These are phyloP conservation scores for Micropoecilia bifurca DNA, from an alignment of 2,797 vertebrate species.

Conservation along the genomic window DNA sequence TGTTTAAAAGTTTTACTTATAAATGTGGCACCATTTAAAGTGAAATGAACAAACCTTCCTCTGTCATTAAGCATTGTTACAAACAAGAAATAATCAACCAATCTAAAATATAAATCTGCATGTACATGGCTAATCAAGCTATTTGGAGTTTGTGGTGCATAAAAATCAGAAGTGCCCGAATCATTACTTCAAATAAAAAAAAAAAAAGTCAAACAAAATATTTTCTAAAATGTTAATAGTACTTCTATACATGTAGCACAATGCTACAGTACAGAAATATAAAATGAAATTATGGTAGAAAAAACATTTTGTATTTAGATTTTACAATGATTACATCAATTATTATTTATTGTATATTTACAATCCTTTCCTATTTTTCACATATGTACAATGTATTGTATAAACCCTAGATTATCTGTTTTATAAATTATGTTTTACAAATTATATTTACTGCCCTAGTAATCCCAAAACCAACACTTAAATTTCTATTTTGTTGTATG, in stretches of 20 bases:
- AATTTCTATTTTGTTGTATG: constrained; percentile 24
- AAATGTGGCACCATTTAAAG: background rate
- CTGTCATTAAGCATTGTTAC: background rate
- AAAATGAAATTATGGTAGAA: constrained; percentile 14
- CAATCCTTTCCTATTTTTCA: constrained; percentile 7
- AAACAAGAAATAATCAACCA: background rate
- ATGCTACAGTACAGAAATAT: constrained; percentile 19
- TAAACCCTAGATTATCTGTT: constrained; percentile 3
- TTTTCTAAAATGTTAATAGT: background rate
- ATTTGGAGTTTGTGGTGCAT: background rate
- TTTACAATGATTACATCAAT: constrained; percentile 19
- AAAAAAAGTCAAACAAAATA: no score
- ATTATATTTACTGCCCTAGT: constrained; percentile 5
- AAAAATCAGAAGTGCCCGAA: background rate
- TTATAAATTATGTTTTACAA: constrained; percentile 1
- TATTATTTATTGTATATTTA: constrained; percentile 30
- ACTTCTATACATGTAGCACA: constrained; percentile 23
- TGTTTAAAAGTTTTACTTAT: background rate
- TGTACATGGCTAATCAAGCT: background rate
- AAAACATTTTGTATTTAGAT: constrained; percentile 13
- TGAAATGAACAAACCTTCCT: background rate
- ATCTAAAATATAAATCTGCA: background rate
- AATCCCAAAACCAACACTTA: constrained; percentile 1
- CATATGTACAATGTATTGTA: constrained; percentile 35
- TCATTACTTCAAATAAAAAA: background rate